phyloP scores from a whole-genome alignment of 2,888 invertebrate genomes.

The Coenonympha glycerion region DNA sequence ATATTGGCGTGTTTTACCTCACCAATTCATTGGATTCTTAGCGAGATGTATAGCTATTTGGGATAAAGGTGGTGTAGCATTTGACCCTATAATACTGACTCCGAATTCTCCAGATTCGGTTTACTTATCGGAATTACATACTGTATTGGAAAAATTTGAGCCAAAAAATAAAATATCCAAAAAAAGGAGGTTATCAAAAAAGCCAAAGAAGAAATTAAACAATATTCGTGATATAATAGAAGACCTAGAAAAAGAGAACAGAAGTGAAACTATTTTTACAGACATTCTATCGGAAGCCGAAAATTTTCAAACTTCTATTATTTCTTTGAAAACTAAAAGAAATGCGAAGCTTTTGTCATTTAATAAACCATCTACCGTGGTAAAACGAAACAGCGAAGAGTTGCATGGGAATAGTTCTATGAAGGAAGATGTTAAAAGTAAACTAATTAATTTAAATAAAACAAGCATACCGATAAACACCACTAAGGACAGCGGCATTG shows the following conservation, averaged over 20 bases:
- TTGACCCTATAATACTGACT: constrained; percentile 54
- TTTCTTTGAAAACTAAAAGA: constrained; percentile 6
- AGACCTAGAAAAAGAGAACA: constrained; percentile 41
- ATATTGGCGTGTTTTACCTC: constrained; percentile 48
- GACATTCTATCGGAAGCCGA: constrained; percentile 49
- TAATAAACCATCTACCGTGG: not conserved
- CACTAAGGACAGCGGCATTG: constrained; percentile 19
- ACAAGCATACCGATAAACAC: not conserved
- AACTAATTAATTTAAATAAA: not conserved
- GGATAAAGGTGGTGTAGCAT: constrained; percentile 63
- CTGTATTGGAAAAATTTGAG: constrained; percentile 39
- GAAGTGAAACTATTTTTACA: constrained; percentile 31
- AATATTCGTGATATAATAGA: constrained; percentile 65
- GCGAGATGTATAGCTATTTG: constrained; percentile 56
- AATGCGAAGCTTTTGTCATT: not conserved
- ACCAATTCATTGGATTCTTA: constrained; percentile 50
- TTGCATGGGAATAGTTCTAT: not conserved
- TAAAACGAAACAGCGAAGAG: not conserved
- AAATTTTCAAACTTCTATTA: constrained; percentile 27
- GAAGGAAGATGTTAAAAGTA: not conserved
- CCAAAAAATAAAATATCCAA: constrained; percentile 17
- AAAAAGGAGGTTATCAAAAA: constrained; percentile 23
- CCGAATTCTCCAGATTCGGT: constrained; percentile 40
- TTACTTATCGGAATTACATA: constrained; percentile 49
- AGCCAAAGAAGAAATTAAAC: constrained; percentile 43